Base-by-base conservation (phyloP, 2,797 vertebrate species). In the Protonibea diacanthus region DNA sequence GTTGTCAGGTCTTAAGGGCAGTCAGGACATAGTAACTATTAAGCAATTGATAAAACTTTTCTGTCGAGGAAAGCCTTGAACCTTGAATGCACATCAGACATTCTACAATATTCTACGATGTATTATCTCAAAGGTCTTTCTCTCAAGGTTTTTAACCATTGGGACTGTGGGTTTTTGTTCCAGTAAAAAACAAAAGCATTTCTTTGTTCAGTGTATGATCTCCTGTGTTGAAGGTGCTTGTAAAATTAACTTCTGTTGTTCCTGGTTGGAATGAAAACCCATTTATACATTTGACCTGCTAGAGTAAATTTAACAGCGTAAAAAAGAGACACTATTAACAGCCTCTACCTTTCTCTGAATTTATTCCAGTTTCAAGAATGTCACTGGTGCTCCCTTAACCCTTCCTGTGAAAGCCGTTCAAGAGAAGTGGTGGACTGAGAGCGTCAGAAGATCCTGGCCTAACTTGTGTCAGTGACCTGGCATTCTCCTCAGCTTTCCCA, bases 381-480 rank as follows among this genome's bases (percentile, higher is more conserved):
- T 20, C 44, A 47, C 14, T 57, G 12, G 44, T 55, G 25, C 21
- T 62, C 13, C 44, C 13, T 58, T 48, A 71, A 75, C 23, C 51
- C 12, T 68, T 71, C 29, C 38, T 40, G 29, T 40, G 5, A 69
- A 51, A 70, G 27, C 49, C 1, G 15, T 40, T 65, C 18, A 4
- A 48, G 59, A 66, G 40, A 47, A 47, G 23, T 63, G 20, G 42
- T 51, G 21, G 40, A 52, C n/a, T 1, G 27, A 42, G 33, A 76
- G 65, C 4, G 0, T 18, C 8, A 18, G 25, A 51, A 52, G 17
- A 57, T 49, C 57, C 45, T 29, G 49, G 58, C 11, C 33, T 69
- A 42, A 74, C 29, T 27, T 66, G 25, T 25, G 47, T 4, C 7
- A 10, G 29, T 79, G 51, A 81, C 74, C 49, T 74, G 52, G 3